Evolutionary conservation across 1,140 invertebrate genomes (phyloP).

Genomic region (Coenobita brevimanus): DNA sequence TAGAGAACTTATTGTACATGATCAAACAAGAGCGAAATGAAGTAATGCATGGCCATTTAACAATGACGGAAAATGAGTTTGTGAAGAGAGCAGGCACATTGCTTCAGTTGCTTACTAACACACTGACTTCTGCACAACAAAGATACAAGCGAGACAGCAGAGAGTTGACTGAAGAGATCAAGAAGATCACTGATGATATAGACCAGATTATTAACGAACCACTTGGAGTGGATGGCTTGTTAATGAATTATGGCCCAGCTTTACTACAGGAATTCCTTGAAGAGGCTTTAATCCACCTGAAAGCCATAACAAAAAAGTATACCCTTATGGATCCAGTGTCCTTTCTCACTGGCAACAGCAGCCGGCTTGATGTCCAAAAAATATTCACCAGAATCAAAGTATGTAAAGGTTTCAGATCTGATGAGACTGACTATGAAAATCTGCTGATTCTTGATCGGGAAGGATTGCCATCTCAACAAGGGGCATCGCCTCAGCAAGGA

Average conservation of each 20-base stretch:
- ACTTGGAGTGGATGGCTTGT: too few species aligned
- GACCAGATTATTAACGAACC: too few species aligned
- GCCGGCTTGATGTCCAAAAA: background rate
- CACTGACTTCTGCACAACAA: too few species aligned
- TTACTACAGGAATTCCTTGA: background rate
- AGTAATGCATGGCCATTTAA: background rate
- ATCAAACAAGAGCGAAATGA: conserved; percentile 22
- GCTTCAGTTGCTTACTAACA: too few species aligned
- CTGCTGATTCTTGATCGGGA: background rate
- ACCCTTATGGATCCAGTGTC: conserved; percentile 5
- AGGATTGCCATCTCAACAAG: background rate
- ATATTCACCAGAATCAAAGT: background rate
- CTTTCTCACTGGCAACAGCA: background rate
- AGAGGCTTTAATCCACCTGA: background rate
- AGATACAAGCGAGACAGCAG: too few species aligned
- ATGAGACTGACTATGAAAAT: background rate
- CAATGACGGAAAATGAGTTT: too few species aligned
- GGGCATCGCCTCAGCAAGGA: background rate
- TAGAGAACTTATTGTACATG: background rate
- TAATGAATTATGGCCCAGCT: background rate
- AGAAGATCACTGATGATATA: too few species aligned
- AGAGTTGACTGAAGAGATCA: too few species aligned
- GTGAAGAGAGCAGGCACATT: too few species aligned
- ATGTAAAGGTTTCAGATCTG: too few species aligned
- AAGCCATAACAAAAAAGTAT: background rate